A percentile compares a stretch with the other conserved stretches of the same genome.
These are phyloP conservation scores for Ametastegia equiseti DNA, from an alignment of 2,888 invertebrate species.

Conservation along the genomic window DNA sequence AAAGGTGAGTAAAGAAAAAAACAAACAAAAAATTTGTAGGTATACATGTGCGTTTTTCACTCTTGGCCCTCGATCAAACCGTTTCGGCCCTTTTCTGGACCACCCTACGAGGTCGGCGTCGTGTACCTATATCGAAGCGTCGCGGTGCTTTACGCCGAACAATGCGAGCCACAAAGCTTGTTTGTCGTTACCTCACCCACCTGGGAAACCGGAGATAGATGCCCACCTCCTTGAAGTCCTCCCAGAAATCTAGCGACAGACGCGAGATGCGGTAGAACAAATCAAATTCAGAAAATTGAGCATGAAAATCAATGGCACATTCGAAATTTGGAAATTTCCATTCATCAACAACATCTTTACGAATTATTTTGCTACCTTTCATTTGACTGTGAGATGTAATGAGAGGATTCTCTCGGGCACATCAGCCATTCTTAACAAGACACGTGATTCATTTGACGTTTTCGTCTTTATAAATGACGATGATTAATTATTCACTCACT, in stretches of 20 bases:
- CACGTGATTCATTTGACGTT: no score
- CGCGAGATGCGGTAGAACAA: not conserved
- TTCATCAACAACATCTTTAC: no score
- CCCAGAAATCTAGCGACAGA: constrained; percentile 11
- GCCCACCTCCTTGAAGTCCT: constrained; percentile 16
- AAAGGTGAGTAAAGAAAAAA: not conserved
- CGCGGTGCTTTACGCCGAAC: constrained; percentile 44
- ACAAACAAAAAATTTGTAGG: not conserved
- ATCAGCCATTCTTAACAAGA: no score
- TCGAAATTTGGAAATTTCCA: not conserved
- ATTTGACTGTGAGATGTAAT: no score
- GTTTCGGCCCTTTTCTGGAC: constrained; percentile 22
- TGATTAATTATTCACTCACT: not conserved
- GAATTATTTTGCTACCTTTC: no score
- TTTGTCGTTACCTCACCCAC: constrained; percentile 44
- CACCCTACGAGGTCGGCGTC: constrained; percentile 40
- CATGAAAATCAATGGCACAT: not conserved
- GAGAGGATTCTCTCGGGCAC: no score
- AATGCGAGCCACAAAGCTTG: constrained; percentile 45
- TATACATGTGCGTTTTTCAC: constrained; percentile 10
- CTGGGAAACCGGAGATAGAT: constrained; percentile 41
- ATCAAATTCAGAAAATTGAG: not conserved
- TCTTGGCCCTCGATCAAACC: constrained; percentile 12
- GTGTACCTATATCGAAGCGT: constrained; percentile 37
- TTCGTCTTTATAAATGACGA: not conserved